phyloP scores from a whole-genome alignment of 2,888 invertebrate genomes.

The Mycalesis mineus region DNA sequence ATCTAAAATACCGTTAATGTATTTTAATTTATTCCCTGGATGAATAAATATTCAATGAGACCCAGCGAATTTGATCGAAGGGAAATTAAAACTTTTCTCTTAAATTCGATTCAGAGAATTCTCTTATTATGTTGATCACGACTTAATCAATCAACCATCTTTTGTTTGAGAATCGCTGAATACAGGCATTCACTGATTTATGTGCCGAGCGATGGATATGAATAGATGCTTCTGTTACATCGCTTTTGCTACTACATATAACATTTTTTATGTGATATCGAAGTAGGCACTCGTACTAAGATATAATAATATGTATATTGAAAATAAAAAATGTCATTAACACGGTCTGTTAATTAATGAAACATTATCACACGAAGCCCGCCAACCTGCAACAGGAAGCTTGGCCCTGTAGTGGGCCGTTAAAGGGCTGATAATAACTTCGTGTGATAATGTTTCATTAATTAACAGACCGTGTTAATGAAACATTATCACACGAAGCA shows the following conservation, averaged over 20 bases:
- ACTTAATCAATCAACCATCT: slow-evolving; percentile 29
- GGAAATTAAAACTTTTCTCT: slow-evolving; percentile 30
- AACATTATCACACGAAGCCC: too few species aligned
- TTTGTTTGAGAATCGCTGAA: slow-evolving; percentile 23
- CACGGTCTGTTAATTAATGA: too few species aligned
- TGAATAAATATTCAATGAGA: slow-evolving; percentile 29
- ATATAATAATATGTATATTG: background rate
- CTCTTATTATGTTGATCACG: slow-evolving; percentile 29
- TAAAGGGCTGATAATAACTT: too few species aligned
- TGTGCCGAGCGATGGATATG: slow-evolving; percentile 11
- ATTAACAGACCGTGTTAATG: too few species aligned
- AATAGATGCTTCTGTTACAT: background rate
- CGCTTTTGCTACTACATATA: background rate
- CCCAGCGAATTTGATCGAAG: slow-evolving; percentile 28
- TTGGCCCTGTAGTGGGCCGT: too few species aligned
- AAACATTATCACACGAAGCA: too few species aligned
- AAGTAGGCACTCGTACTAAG: too few species aligned
- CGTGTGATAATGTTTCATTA: too few species aligned
- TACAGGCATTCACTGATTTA: slow-evolving; percentile 17
- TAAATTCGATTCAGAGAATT: slow-evolving; percentile 25
- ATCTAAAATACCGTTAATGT: slow-evolving; percentile 19
- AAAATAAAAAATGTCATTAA: background rate
- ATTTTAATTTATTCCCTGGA: slow-evolving; percentile 27
- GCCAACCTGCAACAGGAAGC: too few species aligned
- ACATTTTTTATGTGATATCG: too few species aligned